These are phyloP conservation scores for Lepus oiostolus DNA, from an alignment of 2,797 vertebrate genomes.

Conservation along the genomic window DNA sequence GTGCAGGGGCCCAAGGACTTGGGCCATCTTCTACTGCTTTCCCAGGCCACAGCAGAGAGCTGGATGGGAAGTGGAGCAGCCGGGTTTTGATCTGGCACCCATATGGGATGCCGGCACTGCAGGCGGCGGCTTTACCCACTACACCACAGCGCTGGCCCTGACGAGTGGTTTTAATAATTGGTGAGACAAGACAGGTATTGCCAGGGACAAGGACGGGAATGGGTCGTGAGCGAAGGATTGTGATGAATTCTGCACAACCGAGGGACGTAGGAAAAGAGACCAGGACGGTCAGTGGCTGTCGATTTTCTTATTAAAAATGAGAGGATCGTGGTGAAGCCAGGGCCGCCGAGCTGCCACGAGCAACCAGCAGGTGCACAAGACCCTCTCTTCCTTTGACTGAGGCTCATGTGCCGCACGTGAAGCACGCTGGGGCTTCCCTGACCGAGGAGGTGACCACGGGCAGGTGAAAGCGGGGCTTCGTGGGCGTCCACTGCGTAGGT, in stretches of 20 bases:
- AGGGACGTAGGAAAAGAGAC: background rate
- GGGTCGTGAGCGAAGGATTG: rapidly evolving
- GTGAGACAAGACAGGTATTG: rapidly evolving
- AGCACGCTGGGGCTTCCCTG: background rate
- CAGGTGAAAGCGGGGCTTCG: background rate
- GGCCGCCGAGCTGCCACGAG: background rate
- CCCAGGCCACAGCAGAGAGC: too few relatives aligned
- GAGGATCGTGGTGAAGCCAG: background rate
- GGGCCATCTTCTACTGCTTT: too few relatives aligned
- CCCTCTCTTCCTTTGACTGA: background rate
- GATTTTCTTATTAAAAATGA: slow-evolving; percentile 39
- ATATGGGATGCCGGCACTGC: too few relatives aligned
- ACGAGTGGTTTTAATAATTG: too few relatives aligned
- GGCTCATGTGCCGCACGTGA: background rate
- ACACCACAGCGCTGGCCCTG: too few relatives aligned
- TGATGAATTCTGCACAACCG: too few relatives aligned
- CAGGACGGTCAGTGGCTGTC: background rate
- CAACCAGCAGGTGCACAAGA: background rate
- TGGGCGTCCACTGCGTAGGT: background rate
- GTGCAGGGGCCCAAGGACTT: too few relatives aligned
- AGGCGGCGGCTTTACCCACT: too few relatives aligned
- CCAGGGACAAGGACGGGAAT: rapidly evolving
- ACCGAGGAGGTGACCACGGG: background rate
- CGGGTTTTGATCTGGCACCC: too few relatives aligned
- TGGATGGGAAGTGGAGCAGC: too few relatives aligned